Evolutionary conservation across 2,113 vertebrate genomes (phyloP).

Genomic region (Oxyura jamaicensis): DNA sequence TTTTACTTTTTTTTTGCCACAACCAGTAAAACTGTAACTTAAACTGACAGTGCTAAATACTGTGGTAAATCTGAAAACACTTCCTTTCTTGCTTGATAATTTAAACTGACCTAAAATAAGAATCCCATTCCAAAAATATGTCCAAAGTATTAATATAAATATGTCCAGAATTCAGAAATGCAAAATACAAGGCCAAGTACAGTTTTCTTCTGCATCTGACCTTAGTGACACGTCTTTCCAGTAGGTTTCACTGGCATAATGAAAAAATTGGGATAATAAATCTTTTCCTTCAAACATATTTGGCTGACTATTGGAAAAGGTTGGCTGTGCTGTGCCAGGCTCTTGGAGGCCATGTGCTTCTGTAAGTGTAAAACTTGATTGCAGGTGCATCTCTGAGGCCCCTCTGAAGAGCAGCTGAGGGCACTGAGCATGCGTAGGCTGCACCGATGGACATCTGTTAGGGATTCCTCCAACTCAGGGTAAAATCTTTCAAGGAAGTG

Average conservation of each 20-base stretch:
- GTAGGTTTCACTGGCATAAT: neutral
- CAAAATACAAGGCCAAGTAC: neutral
- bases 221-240: neutral
- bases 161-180: neutral
- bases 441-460: neutral
- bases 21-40: neutral
- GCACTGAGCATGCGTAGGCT: neutral
- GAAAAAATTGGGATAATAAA: neutral
- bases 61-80: neutral
- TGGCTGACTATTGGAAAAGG: neutral
- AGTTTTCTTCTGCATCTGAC: neutral
- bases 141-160: constrained; percentile 4
- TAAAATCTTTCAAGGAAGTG: neutral
- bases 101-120: neutral
- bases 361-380: neutral
- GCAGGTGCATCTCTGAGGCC: neutral
- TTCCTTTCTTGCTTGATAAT: constrained; percentile 22
- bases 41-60: constrained; percentile 24
- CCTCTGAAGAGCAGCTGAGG: neutral
- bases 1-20: neutral
- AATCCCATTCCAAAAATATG: neutral
- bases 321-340: neutral
- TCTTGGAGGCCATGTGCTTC: neutral
- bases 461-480: neutral
- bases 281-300: neutral